phyloP scores from a whole-genome alignment of 2,113 vertebrate genomes.

The Leptosomus discolor region DNA sequence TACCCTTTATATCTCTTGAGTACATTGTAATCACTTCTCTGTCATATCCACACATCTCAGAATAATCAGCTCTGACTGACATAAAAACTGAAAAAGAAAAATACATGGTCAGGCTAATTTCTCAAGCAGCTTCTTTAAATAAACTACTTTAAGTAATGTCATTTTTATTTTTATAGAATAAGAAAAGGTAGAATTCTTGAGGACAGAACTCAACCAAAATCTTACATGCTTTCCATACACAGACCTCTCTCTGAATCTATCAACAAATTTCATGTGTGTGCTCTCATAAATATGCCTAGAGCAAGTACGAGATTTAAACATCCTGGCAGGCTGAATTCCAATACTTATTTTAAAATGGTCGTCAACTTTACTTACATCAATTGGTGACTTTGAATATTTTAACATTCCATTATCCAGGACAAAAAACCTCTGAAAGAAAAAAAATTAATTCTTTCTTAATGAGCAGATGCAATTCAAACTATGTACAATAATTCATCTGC shows the following conservation, averaged over 20 bases:
- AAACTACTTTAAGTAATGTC: neutral
- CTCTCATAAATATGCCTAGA: neutral
- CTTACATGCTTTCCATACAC: neutral
- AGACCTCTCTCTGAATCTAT: neutral
- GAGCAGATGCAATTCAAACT: neutral
- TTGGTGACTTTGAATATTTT: conserved; percentile 97
- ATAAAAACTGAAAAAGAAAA: neutral
- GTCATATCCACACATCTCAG: neutral
- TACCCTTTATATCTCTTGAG: neutral
- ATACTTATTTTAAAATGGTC: neutral
- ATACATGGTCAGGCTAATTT: neutral
- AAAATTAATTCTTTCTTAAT: neutral
- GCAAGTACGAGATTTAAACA: neutral
- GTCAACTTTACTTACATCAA: conserved; percentile 89
- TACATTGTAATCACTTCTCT: neutral
- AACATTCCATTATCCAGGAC: conserved; percentile 97
- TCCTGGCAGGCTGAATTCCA: neutral
- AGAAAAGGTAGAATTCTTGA: neutral
- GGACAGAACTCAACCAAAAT: neutral
- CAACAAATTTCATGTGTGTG: neutral
- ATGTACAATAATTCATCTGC: neutral
- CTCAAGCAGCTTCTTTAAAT: neutral
- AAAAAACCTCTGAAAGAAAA: conserved; percentile 90
- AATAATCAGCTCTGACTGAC: neutral
- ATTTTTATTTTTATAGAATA: neutral